Conservation (phyloP, 1,140 invertebrate species). For the Drosophila willistoni region DNA sequence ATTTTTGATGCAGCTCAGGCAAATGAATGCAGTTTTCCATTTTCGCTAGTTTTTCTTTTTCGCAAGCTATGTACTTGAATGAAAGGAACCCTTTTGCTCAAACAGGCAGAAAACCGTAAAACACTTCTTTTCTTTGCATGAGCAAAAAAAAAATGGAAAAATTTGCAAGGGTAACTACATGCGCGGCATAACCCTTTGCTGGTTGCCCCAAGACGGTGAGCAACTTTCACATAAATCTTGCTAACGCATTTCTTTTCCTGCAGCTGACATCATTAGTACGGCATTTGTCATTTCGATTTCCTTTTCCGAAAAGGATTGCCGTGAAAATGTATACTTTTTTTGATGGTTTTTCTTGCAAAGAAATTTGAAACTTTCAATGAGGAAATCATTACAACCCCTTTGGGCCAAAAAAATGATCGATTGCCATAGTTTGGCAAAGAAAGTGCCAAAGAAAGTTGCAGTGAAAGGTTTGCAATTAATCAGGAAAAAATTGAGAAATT, state of each 20-base stretch:
- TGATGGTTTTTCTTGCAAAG: slow-evolving; percentile 33
- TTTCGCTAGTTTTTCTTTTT: slow-evolving; percentile 20
- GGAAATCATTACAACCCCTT: slow-evolving; percentile 27
- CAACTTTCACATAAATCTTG: slow-evolving; percentile 72
- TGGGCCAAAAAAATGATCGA: slow-evolving; percentile 42
- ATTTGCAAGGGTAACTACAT: slow-evolving; percentile 21
- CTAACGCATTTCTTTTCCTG: slow-evolving; percentile 39
- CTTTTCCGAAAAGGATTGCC: slow-evolving; percentile 51
- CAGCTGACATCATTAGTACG: slow-evolving; percentile 74
- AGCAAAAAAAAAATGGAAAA: neutral
- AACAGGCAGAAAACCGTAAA: slow-evolving; percentile 74
- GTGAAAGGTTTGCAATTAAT: slow-evolving; percentile 37
- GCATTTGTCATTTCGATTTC: slow-evolving; percentile 72
- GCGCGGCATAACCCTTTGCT: slow-evolving; percentile 51
- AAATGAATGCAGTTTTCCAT: slow-evolving; percentile 53
- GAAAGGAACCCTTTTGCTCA: slow-evolving; percentile 58
- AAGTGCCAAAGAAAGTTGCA: slow-evolving; percentile 38
- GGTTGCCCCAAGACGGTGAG: slow-evolving; percentile 20
- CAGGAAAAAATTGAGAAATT: slow-evolving; percentile 17
- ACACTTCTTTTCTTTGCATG: slow-evolving; percentile 61
- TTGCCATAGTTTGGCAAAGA: slow-evolving; percentile 31
- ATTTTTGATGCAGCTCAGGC: slow-evolving; percentile 24
- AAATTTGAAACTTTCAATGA: slow-evolving; percentile 66
- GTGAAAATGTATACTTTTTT: slow-evolving; percentile 56
- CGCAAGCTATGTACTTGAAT: slow-evolving; percentile 26